Conservation (phyloP, 2,113 vertebrate genomes). For the Henicopernis longicauda region DNA sequence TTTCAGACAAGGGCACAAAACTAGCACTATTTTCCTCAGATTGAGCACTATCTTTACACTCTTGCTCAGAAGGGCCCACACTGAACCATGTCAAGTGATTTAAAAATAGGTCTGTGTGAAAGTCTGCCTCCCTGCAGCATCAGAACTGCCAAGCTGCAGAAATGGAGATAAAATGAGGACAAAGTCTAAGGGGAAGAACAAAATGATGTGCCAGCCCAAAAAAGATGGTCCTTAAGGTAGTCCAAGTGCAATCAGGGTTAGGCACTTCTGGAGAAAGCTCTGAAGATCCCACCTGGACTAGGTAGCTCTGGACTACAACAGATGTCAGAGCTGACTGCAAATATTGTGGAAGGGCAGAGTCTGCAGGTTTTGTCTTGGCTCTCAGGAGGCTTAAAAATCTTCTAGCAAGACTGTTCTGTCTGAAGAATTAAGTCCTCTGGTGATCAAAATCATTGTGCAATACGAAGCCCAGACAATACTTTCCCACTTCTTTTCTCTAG, state of each 20-base stretch:
- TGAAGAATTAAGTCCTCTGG: background rate
- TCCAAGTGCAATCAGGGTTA: background rate
- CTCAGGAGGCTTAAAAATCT: background rate
- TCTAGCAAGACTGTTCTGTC: background rate
- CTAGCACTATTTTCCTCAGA: background rate
- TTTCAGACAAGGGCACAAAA: background rate
- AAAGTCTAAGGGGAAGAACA: background rate
- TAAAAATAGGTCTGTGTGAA: constrained; percentile 44
- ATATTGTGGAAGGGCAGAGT: background rate
- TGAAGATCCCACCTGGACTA: background rate
- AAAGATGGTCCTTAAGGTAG: background rate
- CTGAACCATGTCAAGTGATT: constrained; percentile 10
- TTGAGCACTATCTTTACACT: background rate
- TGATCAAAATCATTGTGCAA: background rate
- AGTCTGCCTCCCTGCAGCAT: constrained; percentile 12
- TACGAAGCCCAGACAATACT: background rate
- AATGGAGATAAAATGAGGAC: constrained; percentile 38
- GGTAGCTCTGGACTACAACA: background rate
- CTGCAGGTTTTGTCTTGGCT: background rate
- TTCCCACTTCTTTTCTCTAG: background rate
- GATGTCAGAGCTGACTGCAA: background rate
- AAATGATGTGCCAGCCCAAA: background rate
- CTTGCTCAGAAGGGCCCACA: constrained; percentile 28
- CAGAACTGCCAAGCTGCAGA: constrained; percentile 11
- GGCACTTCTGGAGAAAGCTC: background rate